These are phyloP conservation scores for Aptenodytes patagonicus DNA, from an alignment of 2,113 vertebrate genomes.

Conservation along the genomic window DNA sequence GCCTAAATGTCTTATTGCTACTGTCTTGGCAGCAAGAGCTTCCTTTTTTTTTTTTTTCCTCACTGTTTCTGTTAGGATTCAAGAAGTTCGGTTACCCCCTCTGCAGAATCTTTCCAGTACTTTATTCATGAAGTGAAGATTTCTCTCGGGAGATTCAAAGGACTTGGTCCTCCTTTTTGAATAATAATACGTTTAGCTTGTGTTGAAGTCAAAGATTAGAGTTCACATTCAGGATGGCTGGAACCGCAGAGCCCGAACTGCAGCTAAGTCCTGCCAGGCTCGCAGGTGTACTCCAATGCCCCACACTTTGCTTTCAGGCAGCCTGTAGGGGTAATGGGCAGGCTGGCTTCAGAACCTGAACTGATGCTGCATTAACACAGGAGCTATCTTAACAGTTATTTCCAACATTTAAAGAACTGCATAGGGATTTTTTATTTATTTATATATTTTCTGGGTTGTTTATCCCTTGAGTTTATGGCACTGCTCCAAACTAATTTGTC, in stretches of 20 bases:
- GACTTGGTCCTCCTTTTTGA: background rate
- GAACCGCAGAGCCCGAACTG: background rate
- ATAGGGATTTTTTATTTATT: background rate
- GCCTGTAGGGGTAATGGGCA: accelerated
- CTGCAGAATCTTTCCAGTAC: background rate
- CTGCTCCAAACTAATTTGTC: background rate
- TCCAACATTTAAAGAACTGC: background rate
- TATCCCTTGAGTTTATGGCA: background rate
- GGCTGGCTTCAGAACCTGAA: background rate
- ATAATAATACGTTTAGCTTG: background rate
- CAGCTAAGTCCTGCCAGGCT: background rate
- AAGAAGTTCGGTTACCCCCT: background rate
- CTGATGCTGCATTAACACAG: background rate
- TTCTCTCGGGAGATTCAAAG: background rate
- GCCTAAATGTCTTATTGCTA: background rate
- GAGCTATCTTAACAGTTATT: background rate
- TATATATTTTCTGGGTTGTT: background rate
- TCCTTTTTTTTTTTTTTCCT: background rate
- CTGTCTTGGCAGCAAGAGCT: background rate
- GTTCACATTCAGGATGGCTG: background rate
- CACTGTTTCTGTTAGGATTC: background rate
- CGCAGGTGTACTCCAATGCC: no score
- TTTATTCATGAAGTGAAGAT: background rate
- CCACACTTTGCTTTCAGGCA: background rate
- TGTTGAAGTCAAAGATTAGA: background rate